Conservation (phyloP, 2,113 vertebrate genomes). For the Festucalex cinctus region DNA sequence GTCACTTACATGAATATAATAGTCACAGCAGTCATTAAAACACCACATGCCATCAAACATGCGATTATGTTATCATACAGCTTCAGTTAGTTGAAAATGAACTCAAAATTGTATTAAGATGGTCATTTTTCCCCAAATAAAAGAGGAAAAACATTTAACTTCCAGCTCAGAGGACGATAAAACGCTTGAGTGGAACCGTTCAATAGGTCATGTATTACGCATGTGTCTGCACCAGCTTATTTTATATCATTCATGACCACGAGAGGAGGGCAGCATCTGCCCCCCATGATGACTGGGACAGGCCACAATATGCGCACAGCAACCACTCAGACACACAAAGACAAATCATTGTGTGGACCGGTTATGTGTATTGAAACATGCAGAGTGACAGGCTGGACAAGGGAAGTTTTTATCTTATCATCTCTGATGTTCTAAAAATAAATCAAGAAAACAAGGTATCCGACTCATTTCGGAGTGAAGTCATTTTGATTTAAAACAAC, state of each 20-base stretch:
- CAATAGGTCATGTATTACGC: conserved; percentile 54
- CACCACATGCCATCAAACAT: neutral
- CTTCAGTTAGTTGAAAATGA: neutral
- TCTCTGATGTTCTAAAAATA: conserved; percentile 8
- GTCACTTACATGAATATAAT: neutral
- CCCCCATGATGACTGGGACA: conserved; percentile 39
- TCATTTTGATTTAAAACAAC: neutral
- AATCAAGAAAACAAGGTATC: neutral
- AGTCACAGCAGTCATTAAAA: neutral
- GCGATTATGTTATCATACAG: neutral
- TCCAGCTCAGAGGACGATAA: conserved; percentile 36
- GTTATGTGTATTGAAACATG: conserved; percentile 60
- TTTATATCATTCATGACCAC: conserved; percentile 60
- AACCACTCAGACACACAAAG: conserved; percentile 25
- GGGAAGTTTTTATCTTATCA: conserved; percentile 34
- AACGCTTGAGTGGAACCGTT: conserved; percentile 32
- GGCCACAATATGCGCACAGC: conserved; percentile 21
- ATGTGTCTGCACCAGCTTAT: conserved; percentile 51
- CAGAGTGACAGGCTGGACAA: conserved; percentile 55
- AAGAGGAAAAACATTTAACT: conserved; percentile 6
- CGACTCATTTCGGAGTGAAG: conserved; percentile 7
- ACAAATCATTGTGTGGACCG: conserved; percentile 43
- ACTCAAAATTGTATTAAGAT: neutral
- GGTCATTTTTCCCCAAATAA: neutral
- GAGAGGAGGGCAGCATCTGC: conserved; percentile 25